A percentile compares a stretch with the other conserved stretches of the same genome.
Conservation (phyloP, 2,888 invertebrate genomes). For the Cremastobaeus sp. region DNA sequence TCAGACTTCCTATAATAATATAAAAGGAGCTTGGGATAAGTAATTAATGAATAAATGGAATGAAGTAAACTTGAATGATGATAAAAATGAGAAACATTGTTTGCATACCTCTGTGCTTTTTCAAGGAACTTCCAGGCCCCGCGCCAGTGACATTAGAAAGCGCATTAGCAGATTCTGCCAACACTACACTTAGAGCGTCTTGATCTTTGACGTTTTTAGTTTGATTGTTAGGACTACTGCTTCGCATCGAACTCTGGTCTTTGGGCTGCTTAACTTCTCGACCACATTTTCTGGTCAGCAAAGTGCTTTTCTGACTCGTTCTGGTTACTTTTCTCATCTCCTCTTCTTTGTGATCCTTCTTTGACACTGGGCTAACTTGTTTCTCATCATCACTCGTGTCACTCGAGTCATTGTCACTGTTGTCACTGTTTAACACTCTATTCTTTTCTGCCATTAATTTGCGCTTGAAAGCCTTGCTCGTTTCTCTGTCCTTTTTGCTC, state of each 20-base stretch:
- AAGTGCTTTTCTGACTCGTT: conserved; percentile 61
- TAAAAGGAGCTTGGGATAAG: too few species aligned
- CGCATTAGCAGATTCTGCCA: conserved; percentile 76
- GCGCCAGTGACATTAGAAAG: conserved; percentile 69
- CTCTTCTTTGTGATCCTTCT: conserved; percentile 46
- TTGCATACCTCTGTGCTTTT: conserved; percentile 69
- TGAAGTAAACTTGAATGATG: too few species aligned
- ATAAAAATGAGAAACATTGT: conserved; percentile 1
- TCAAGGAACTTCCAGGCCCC: conserved; percentile 62
- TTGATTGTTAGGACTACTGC: conserved; percentile 63
- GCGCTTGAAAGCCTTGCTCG: conserved; percentile 24
- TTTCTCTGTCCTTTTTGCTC: conserved; percentile 37
- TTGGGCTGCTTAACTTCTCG: conserved; percentile 19
- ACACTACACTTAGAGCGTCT: conserved; percentile 74
- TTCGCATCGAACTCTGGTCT: too few species aligned
- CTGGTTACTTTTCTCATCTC: conserved; percentile 64
- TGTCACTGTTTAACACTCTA: too few species aligned
- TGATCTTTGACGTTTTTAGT: conserved; percentile 67
- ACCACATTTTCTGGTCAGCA: conserved; percentile 69
- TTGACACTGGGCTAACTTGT: conserved; percentile 52
- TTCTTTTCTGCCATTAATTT: conserved; percentile 11
- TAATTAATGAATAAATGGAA: too few species aligned
- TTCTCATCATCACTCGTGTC: conserved; percentile 60
- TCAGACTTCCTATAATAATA: conserved; percentile 64
- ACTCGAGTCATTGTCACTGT: neutral